phyloP scores from a whole-genome alignment of 2,888 invertebrate genomes.

The Eilema depressum region DNA sequence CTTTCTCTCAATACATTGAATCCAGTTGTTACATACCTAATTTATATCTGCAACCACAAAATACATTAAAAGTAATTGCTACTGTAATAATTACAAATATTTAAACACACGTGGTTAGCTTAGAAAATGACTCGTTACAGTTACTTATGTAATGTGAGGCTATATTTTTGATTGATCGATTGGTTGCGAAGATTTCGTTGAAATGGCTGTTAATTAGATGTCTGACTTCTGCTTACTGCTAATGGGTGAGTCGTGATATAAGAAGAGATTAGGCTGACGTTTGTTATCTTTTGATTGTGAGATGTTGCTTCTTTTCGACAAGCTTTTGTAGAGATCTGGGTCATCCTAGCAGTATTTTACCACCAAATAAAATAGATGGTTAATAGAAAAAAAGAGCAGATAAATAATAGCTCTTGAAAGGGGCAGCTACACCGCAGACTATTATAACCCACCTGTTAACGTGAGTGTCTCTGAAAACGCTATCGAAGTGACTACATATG shows the following conservation, averaged over 20 bases:
- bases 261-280: neutral
- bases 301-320: neutral
- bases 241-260: constrained; percentile 15
- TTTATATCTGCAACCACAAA: neutral
- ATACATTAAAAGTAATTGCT: neutral
- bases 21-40: neutral
- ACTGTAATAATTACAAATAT: neutral
- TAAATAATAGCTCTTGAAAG: no score
- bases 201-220: constrained; percentile 6
- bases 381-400: no score
- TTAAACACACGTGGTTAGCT: neutral
- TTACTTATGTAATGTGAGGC: constrained; percentile 5
- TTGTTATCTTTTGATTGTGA: neutral
- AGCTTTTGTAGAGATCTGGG: no score
- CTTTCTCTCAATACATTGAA: neutral
- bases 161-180: constrained; percentile 13
- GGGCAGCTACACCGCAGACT: no score
- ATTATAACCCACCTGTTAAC: no score
- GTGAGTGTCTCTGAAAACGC: no score
- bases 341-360: no score
- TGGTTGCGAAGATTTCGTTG: neutral
- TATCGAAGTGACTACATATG: no score
- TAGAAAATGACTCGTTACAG: neutral
- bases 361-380: no score
- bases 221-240: neutral